These are phyloP conservation scores for Paracentrotus lividus DNA, from an alignment of 53 echinoderm and acorn worm genomes.

Conservation along the genomic window DNA sequence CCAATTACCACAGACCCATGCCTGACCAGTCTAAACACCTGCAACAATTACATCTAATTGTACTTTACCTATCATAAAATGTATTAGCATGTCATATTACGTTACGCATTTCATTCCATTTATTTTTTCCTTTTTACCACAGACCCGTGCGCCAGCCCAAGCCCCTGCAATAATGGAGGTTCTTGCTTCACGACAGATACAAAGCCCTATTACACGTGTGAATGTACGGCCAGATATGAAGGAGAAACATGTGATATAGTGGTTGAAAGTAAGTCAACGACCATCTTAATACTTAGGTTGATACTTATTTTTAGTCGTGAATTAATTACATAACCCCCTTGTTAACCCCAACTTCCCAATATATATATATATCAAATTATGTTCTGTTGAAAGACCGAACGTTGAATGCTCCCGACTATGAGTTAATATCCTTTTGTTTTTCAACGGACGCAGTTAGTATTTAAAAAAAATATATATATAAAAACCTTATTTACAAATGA, in stretches of 20 bases:
- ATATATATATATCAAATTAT: too few relatives aligned
- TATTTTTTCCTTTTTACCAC: too few relatives aligned
- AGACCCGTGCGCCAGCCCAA: conserved; percentile 40
- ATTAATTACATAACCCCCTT: not conserved
- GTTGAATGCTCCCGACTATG: too few relatives aligned
- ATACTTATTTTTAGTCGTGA: too few relatives aligned
- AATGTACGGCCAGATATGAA: conserved; percentile 35
- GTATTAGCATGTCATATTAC: not conserved
- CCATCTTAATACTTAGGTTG: not conserved
- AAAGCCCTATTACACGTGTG: conserved; percentile 53
- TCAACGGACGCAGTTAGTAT: too few relatives aligned
- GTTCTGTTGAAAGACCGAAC: too few relatives aligned
- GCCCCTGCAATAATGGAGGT: conserved; percentile 64
- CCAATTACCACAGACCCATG: too few relatives aligned
- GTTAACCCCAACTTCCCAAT: not conserved
- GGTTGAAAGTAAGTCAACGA: conserved; percentile 52
- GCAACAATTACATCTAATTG: too few relatives aligned
- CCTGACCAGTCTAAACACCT: too few relatives aligned
- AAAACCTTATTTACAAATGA: too few relatives aligned
- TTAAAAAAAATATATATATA: too few relatives aligned
- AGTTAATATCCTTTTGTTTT: too few relatives aligned
- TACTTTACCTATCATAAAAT: not conserved
- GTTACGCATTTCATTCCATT: not conserved
- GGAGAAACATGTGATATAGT: conserved; percentile 59
- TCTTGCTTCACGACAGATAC: conserved; percentile 29